phyloP scores from a whole-genome alignment of 2,888 invertebrate genomes.

The Hyposoter didymator region DNA sequence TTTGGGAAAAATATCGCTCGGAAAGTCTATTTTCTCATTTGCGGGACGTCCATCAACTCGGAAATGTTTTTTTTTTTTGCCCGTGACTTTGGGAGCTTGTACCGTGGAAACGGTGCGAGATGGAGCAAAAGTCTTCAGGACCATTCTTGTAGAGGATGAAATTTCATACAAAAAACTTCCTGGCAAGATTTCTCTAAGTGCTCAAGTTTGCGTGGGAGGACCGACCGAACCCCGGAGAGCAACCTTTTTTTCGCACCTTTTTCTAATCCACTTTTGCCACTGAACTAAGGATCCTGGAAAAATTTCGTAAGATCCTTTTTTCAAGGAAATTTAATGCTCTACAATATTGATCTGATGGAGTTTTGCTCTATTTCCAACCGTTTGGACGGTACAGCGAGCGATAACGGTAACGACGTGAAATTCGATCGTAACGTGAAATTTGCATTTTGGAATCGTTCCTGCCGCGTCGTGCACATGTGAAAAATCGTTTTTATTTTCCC shows the following conservation, averaged over 20 bases:
- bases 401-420: neutral
- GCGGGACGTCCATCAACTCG: neutral
- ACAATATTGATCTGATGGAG: neutral
- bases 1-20: slow-evolving; percentile 31
- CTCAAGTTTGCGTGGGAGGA: neutral
- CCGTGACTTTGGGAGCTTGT: neutral
- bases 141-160: neutral
- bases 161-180: neutral
- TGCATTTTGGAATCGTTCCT: neutral
- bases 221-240: neutral
- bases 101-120: neutral
- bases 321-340: neutral
- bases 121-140: neutral
- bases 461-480: neutral
- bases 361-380: neutral
- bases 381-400: neutral
- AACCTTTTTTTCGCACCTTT: neutral
- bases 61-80: neutral
- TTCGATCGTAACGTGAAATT: neutral
- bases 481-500: slow-evolving; percentile 18
- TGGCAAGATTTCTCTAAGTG: neutral
- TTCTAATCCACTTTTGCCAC: neutral
- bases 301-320: neutral
- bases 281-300: neutral
- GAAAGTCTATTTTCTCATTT: slow-evolving; percentile 25